phyloP scores from a whole-genome alignment of 2,888 invertebrate species.

The Ceraclea dissimilis region DNA sequence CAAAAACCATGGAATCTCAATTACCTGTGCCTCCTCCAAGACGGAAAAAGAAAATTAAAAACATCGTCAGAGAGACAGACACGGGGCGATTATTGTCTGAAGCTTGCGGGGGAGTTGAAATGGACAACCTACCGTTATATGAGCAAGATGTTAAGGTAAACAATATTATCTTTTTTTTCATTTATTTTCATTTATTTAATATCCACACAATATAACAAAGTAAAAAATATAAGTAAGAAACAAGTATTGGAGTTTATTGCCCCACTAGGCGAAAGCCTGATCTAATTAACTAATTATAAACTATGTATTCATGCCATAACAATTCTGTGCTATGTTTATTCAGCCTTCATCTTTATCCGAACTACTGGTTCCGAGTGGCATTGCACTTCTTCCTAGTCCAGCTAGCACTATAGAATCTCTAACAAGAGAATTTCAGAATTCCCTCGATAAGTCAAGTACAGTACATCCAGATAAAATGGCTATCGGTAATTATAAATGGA shows the following conservation, averaged over 20 bases:
- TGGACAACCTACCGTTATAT: conserved; percentile 19
- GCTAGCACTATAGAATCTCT: conserved; percentile 73
- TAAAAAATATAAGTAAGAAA: too few relatives aligned
- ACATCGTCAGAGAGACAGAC: conserved; percentile 14
- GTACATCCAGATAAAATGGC: conserved; percentile 31
- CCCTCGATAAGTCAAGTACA: conserved; percentile 47
- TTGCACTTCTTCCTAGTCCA: conserved; percentile 60
- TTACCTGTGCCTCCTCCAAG: conserved; percentile 71
- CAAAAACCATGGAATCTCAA: conserved; percentile 28
- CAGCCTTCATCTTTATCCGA: too few relatives aligned
- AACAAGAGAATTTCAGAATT: conserved; percentile 76
- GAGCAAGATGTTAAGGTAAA: conserved; percentile 23
- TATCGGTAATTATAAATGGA: too few relatives aligned
- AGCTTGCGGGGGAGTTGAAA: background rate
- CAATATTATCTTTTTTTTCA: background rate
- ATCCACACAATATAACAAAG: too few relatives aligned
- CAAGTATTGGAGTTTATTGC: too few relatives aligned
- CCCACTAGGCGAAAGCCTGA: too few relatives aligned
- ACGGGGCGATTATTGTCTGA: conserved; percentile 15
- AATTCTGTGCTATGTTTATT: too few relatives aligned
- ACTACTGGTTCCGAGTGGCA: conserved; percentile 19
- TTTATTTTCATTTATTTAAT: too few relatives aligned
- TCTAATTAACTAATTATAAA: too few relatives aligned
- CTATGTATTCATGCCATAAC: too few relatives aligned
- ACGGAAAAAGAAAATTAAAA: conserved; percentile 60